Evolutionary conservation across 2,797 vertebrate genomes (phyloP).

Genomic region (Molossus alvarezi): DNA sequence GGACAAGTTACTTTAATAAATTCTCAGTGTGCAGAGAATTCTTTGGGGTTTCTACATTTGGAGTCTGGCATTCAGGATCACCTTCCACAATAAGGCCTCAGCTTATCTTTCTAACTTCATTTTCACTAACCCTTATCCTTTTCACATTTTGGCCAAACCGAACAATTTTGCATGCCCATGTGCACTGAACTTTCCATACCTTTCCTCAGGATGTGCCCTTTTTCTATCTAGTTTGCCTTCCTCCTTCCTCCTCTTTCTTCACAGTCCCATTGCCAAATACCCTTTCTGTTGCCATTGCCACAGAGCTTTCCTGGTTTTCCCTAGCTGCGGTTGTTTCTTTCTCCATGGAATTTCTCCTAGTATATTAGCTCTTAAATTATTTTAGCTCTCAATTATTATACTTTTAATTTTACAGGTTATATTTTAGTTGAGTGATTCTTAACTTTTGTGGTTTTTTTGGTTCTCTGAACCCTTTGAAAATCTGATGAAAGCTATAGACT

Average conservation of each 20-base stretch:
- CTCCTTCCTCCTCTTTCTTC: neutral
- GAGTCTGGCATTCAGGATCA: neutral
- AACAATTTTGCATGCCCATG: neutral
- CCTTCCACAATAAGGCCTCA: neutral
- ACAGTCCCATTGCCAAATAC: neutral
- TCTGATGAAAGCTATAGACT: constrained; percentile 21
- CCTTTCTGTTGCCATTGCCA: neutral
- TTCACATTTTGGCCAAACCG: neutral
- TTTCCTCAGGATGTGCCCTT: neutral
- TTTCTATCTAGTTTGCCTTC: neutral
- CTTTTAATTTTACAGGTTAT: constrained; percentile 34
- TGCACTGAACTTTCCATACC: neutral
- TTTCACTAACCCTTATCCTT: neutral
- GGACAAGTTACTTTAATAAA: neutral
- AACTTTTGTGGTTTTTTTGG: neutral
- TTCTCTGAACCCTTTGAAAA: constrained; percentile 50
- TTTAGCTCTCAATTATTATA: neutral
- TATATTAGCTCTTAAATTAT: neutral
- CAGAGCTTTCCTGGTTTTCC: neutral
- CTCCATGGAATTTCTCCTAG: constrained; percentile 14
- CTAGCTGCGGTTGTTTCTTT: constrained; percentile 9
- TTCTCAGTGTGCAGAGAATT: neutral
- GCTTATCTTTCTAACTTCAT: neutral
- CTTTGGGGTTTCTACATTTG: neutral
- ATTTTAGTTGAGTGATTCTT: constrained; percentile 57